A percentile compares a stretch with the other conserved stretches of the same genome.
Evolutionary conservation across 2,797 vertebrate genomes (phyloP).

Genomic region (Astyanax mexicanus): DNA sequence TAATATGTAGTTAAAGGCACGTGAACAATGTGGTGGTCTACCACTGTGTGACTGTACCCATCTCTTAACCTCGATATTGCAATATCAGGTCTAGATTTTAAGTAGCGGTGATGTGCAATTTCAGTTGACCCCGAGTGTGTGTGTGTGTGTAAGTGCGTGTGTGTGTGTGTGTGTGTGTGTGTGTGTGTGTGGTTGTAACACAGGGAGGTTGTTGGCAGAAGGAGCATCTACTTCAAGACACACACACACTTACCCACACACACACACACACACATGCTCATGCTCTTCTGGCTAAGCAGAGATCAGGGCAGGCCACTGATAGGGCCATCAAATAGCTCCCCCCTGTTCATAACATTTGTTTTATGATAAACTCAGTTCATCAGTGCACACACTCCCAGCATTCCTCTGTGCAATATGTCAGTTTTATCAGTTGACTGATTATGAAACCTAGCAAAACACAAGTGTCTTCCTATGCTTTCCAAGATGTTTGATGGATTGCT

Average conservation of each 20-base stretch:
- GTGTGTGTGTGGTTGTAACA: conserved; percentile 19
- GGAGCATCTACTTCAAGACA: neutral
- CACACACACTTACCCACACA: neutral
- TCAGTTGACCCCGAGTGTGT: neutral
- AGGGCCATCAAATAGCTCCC: neutral
- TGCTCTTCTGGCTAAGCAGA: neutral
- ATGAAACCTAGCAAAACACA: neutral
- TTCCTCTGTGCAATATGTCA: conserved; percentile 11
- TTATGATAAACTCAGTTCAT: conserved; percentile 33
- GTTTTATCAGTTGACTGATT: conserved; percentile 12
- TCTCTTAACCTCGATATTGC: neutral
- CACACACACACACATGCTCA: neutral
- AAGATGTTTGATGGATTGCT: conserved; percentile 13
- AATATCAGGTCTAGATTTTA: neutral
- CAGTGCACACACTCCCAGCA: conserved; percentile 19
- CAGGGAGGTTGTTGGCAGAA: conserved; percentile 23
- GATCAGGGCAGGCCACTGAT: conserved; percentile 14
- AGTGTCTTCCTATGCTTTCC: neutral
- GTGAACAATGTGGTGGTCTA: neutral
- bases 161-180: neutral
- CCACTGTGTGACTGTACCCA: neutral
- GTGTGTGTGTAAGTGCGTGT: neutral
- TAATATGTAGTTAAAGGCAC: neutral
- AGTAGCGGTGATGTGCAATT: conserved; percentile 4
- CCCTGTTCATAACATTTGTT: conserved; percentile 31